Conservation (phyloP, 2,113 vertebrate genomes). For the Pseudorectes ferrugineus region DNA sequence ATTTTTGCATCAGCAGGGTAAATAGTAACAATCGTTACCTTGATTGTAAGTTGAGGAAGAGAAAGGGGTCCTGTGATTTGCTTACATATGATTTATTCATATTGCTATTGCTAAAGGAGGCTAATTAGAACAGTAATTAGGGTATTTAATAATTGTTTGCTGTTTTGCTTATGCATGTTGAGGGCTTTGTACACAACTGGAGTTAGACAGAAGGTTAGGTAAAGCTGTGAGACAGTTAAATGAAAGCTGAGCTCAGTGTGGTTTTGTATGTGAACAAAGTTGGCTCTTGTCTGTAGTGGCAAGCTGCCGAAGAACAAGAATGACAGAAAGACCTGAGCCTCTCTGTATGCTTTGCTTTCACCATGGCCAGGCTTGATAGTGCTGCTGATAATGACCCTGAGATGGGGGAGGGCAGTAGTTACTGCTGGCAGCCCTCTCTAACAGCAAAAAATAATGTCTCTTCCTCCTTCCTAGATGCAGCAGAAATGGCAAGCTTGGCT, state of each 20-base stretch:
- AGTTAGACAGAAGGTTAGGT: background rate
- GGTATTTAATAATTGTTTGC: background rate
- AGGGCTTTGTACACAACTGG: background rate
- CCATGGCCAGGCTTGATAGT: background rate
- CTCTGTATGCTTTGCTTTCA: background rate
- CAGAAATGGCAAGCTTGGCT: conserved; percentile 12
- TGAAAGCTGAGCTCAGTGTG: background rate
- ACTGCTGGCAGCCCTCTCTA: background rate
- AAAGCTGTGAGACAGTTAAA: background rate
- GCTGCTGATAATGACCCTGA: background rate
- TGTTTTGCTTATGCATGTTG: background rate
- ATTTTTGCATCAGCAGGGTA: background rate
- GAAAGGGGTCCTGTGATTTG: background rate
- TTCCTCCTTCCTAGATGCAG: background rate
- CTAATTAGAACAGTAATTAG: background rate
- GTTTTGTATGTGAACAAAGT: background rate
- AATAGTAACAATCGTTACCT: background rate
- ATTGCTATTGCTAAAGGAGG: background rate
- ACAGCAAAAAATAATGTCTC: background rate
- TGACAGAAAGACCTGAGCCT: background rate
- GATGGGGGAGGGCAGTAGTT: background rate
- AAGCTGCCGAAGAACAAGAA: background rate
- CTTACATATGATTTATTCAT: background rate
- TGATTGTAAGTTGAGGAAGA: background rate
- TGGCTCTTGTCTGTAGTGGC: background rate